A percentile compares a stretch with the other conserved stretches of the same genome.
These are phyloP conservation scores for Carpatolechia fugitivella DNA, from an alignment of 2,888 invertebrate genomes.

Conservation along the genomic window DNA sequence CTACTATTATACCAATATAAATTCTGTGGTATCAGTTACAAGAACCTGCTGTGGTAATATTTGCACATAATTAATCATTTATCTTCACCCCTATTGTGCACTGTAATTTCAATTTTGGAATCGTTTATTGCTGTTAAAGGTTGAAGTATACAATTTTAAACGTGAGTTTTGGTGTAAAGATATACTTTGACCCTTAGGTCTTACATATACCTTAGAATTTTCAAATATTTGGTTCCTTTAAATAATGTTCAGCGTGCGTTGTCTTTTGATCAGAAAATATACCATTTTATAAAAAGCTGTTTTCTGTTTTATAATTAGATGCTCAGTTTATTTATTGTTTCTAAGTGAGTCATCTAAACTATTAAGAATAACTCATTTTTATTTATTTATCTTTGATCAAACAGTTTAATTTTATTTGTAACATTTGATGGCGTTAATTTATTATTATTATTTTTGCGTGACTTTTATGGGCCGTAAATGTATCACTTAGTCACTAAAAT, in stretches of 20 bases:
- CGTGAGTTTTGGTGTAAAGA: slow-evolving; percentile 11
- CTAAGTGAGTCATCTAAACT: no score
- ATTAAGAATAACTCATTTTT: no score
- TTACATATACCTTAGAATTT: no score
- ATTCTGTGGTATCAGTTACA: no score
- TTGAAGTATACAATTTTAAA: slow-evolving; percentile 14
- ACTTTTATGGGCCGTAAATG: slow-evolving; percentile 13
- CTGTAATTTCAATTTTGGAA: slow-evolving; percentile 4
- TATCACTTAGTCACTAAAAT: not conserved
- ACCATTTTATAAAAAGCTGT: no score
- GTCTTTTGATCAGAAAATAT: no score
- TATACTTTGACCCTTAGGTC: no score
- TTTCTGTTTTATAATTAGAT: no score
- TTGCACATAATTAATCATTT: slow-evolving; percentile 11
- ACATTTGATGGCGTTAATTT: not conserved
- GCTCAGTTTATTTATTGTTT: not conserved
- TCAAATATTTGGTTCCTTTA: no score
- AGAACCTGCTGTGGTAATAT: not conserved
- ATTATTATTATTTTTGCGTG: slow-evolving; percentile 6
- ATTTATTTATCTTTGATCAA: not conserved
- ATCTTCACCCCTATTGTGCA: not conserved
- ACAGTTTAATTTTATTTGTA: not conserved
- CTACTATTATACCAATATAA: no score
- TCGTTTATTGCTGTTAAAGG: slow-evolving; percentile 11
- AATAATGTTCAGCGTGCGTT: no score